A percentile compares a stretch with the other conserved stretches of the same genome.
These are phyloP conservation scores for Hylaeus anthracinus DNA, from an alignment of 1,140 invertebrate species.

Conservation along the genomic window DNA sequence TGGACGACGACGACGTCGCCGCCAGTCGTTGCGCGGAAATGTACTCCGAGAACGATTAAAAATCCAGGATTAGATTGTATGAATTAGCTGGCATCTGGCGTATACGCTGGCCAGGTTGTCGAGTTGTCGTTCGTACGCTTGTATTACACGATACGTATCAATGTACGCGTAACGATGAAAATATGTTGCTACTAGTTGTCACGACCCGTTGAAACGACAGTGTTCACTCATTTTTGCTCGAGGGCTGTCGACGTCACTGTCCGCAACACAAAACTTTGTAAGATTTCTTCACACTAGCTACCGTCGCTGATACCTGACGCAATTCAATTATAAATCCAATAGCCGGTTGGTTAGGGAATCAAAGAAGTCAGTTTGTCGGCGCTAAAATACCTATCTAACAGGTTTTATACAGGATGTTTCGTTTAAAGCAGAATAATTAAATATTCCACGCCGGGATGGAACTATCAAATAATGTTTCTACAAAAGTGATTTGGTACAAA, in stretches of 20 bases:
- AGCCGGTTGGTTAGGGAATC: too few relatives aligned
- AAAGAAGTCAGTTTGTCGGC: too few relatives aligned
- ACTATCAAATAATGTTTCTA: too few relatives aligned
- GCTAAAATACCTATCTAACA: too few relatives aligned
- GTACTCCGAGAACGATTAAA: conserved; percentile 32
- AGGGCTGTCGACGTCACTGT: too few relatives aligned
- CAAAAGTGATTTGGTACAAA: too few relatives aligned
- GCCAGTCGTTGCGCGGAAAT: conserved; percentile 32
- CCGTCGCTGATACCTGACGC: too few relatives aligned
- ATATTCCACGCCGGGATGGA: too few relatives aligned
- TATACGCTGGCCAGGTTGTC: background rate
- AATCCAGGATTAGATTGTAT: conserved; percentile 46
- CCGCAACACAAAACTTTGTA: background rate
- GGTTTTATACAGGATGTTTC: too few relatives aligned
- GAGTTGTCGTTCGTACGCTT: background rate
- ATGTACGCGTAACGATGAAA: background rate
- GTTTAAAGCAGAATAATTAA: too few relatives aligned
- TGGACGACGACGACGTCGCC: background rate
- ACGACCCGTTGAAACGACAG: conserved; percentile 1
- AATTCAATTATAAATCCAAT: too few relatives aligned
- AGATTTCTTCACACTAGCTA: background rate
- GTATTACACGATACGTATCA: background rate
- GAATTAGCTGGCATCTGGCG: conserved; percentile 49
- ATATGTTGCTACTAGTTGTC: conserved; percentile 6
- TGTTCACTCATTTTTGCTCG: background rate